phyloP scores from a whole-genome alignment of 1,140 invertebrate genomes.

The Leptinotarsa undecemlineata region DNA sequence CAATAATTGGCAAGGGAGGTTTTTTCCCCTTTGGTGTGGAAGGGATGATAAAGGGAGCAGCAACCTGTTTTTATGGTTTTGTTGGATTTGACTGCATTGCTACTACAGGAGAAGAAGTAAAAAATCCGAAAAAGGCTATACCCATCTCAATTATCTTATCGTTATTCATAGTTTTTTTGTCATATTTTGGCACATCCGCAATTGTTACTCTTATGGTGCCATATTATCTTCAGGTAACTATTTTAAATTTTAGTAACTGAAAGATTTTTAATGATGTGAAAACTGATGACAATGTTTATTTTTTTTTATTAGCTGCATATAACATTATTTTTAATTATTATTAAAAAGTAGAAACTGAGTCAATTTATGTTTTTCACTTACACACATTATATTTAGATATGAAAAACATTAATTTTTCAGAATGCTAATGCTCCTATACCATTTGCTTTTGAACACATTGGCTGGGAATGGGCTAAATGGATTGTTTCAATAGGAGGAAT shows the following conservation, averaged over 20 bases:
- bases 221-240: conserved; percentile 79
- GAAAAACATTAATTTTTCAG: conserved; percentile 47
- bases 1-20: conserved; percentile 68
- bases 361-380: no score
- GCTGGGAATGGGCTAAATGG: conserved; percentile 74
- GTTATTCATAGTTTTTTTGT: conserved; percentile 75
- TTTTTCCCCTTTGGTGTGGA: conserved; percentile 84
- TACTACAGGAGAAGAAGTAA: conserved; percentile 83
- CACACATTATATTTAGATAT: no score
- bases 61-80: conserved; percentile 92
- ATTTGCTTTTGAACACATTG: conserved; percentile 69
- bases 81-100: conserved; percentile 91
- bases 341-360: no score
- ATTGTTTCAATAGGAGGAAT: conserved; percentile 78
- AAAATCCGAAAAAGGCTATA: conserved; percentile 85
- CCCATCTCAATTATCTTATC: conserved; percentile 85
- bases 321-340: no score
- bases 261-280: no score
- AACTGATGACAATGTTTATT: no score
- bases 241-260: no score
- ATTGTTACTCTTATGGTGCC: conserved; percentile 92
- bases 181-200: conserved; percentile 85
- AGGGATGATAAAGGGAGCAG: conserved; percentile 84
- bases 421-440: conserved; percentile 73
- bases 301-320: no score